Evolutionary conservation across 2,888 invertebrate species (phyloP), one percentile per base, ranked within the genome.

Genomic region (Odontothrips loti): DNA sequence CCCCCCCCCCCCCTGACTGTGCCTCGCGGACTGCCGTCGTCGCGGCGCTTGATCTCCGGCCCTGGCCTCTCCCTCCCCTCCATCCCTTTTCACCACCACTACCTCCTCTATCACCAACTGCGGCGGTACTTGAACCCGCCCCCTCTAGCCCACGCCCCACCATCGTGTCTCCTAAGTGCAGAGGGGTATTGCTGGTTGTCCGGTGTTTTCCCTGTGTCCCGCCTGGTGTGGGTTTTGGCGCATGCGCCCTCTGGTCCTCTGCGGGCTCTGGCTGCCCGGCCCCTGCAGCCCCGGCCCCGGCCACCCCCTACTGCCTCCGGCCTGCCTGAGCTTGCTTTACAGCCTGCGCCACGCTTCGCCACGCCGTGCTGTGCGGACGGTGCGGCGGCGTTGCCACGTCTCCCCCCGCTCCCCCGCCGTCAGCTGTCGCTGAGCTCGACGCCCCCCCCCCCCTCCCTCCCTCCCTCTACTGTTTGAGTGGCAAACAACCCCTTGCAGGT

Each of bases 351-450:
- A 51, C 51, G 12, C 51, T n/a, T 3, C 63, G 20, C 63, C 63
- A n/a, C 63, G 68, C 68, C 68, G 4, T 68, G 68, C 68, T 68
- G 23, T 51, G 51, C 15, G 12, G 51, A 20, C 20, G 51, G 68
- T 68, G 68, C 68, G n/a, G 68, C 68, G 68, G n/a, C 23, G 68
- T 68, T 68, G 68, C 68, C 68, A 68, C 23, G 27, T 58, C 58
- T 58, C 34, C 34, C 34, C 34, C 51, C 51, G 51, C 51, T 10
- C 10, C 51, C 51, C 51, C 51, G 68, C 68, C 6, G 68, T 68
- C 68, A 68, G 68, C 68, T 68, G 68, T 68, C 68, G 68, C 27
- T 23, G 68, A 6, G 68, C 68, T 68, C 68, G 68, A 23, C 58
- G 15, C 15, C 58, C 12, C 34, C 34, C 34, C 34, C 34, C 6